Conservation (phyloP, 2,797 vertebrate genomes). For the Anguilla megastoma region DNA sequence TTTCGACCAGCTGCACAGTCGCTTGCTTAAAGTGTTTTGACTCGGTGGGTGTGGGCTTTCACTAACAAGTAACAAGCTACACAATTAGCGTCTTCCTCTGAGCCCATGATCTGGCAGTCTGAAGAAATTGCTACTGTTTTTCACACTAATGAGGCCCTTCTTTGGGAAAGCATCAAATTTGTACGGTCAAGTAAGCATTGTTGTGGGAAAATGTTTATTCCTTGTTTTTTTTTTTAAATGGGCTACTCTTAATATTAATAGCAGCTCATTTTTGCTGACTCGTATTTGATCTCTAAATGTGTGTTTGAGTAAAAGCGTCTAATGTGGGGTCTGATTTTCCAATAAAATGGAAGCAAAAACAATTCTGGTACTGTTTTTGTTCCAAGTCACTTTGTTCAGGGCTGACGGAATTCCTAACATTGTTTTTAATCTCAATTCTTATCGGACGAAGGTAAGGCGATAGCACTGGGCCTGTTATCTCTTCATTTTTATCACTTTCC, state of each 20-base stretch:
- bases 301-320: background rate
- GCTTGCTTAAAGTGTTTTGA: constrained; percentile 16
- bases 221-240: background rate
- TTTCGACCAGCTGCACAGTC: constrained; percentile 26
- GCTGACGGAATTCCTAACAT: background rate
- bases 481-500: background rate
- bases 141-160: background rate
- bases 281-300: background rate
- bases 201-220: background rate
- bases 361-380: too few relatives aligned
- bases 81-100: background rate
- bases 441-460: background rate
- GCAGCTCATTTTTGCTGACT: background rate
- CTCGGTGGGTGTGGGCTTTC: background rate
- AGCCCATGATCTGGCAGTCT: too few relatives aligned
- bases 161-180: background rate
- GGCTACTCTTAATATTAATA: background rate
- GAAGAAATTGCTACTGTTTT: background rate
- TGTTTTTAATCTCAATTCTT: background rate
- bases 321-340: background rate
- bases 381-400: background rate
- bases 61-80: background rate
- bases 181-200: background rate
- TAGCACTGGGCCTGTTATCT: background rate
- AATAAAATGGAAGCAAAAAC: background rate